Conservation (phyloP, 2,113 vertebrate genomes). For the Nothobranchius kuhntae region DNA sequence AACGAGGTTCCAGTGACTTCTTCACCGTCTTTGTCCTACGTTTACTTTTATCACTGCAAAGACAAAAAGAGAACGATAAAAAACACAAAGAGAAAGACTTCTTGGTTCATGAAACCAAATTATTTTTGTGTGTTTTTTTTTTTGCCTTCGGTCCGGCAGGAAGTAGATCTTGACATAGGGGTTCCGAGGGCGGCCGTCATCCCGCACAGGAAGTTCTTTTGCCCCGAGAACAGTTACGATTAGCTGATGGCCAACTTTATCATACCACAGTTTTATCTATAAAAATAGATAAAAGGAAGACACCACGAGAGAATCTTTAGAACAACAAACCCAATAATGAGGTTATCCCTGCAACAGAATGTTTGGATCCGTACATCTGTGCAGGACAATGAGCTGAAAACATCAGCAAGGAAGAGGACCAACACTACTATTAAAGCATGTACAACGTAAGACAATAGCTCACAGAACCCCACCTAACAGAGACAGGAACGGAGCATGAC, state of each 20-base stretch:
- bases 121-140: not conserved
- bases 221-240: constrained; percentile 97
- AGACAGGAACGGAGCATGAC: no score
- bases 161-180: constrained; percentile 98
- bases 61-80: not conserved
- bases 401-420: no score
- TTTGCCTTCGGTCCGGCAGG: constrained; percentile 96
- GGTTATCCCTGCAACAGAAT: not conserved
- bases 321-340: not conserved
- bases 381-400: no score
- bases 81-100: not conserved
- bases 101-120: not conserved
- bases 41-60: constrained; percentile 91
- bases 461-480: no score
- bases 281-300: not conserved
- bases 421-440: no score
- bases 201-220: constrained; percentile 93
- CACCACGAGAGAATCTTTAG: not conserved
- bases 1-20: constrained; percentile 94
- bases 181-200: constrained; percentile 93
- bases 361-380: not conserved
- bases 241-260: constrained; percentile 95
- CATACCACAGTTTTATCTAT: constrained; percentile 98
- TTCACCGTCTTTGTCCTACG: constrained; percentile 97
- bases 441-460: no score